These are phyloP conservation scores for Deroplatys truncata DNA, from an alignment of 2,888 invertebrate species.

Conservation along the genomic window DNA sequence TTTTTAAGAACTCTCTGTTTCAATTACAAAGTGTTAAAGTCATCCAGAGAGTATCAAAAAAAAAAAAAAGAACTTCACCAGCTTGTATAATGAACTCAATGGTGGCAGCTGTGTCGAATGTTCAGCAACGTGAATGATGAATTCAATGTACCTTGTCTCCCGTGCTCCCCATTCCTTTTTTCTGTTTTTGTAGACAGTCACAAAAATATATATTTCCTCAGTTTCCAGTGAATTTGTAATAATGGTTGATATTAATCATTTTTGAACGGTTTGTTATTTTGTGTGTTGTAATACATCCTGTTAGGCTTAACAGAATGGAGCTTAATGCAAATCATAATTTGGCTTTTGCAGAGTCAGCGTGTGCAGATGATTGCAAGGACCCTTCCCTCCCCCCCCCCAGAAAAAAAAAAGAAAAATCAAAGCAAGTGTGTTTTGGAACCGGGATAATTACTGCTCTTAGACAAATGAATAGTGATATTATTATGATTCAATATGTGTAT, in stretches of 20 bases:
- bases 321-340: not conserved
- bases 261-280: conserved; percentile 2
- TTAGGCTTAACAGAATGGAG: not conserved
- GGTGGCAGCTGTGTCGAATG: not conserved
- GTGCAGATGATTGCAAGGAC: not conserved
- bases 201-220: conserved; percentile 7
- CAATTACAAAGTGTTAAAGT: not conserved
- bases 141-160: not conserved
- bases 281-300: conserved; percentile 1
- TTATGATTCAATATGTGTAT: not conserved
- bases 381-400: too few species aligned
- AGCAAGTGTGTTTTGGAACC: not conserved
- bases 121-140: not conserved
- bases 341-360: not conserved
- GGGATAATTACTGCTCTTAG: not conserved
- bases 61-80: not conserved
- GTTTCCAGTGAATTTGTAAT: conserved; percentile 13
- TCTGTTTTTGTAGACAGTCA: not conserved
- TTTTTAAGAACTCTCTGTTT: not conserved
- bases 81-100: not conserved
- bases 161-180: not conserved
- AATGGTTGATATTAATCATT: conserved; percentile 1
- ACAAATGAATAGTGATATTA: not conserved
- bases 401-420: not conserved
- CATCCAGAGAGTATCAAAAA: not conserved